A percentile compares a stretch with the other conserved stretches of the same genome.
Evolutionary conservation across 2,888 invertebrate genomes (phyloP).

Genomic region (Nemoura dubitans): DNA sequence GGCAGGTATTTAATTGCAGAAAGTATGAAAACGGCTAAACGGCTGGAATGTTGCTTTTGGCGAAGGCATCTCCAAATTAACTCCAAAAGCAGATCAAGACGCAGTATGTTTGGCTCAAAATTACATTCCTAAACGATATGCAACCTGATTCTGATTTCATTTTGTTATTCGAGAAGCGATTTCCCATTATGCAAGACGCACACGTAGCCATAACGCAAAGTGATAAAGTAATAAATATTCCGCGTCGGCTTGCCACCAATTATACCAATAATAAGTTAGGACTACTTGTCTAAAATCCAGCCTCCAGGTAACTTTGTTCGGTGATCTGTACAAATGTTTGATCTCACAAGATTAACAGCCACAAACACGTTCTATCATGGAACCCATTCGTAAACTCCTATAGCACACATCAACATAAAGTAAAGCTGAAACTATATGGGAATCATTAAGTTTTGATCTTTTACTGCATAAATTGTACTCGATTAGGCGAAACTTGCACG

Average conservation of each 20-base stretch:
- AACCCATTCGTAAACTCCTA: background rate
- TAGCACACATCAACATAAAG: background rate
- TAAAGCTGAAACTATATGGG: background rate
- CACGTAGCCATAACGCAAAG: background rate
- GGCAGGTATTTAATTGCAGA: too few relatives aligned
- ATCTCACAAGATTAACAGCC: slow-evolving; percentile 2
- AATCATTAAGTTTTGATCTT: background rate
- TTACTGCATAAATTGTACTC: background rate
- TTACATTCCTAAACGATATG: background rate
- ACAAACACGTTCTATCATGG: background rate
- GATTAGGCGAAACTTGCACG: slow-evolving; percentile 3
- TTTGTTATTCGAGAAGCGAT: background rate
- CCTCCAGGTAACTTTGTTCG: background rate
- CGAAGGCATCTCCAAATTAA: too few relatives aligned
- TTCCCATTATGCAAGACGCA: background rate
- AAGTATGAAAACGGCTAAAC: too few relatives aligned
- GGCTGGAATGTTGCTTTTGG: too few relatives aligned
- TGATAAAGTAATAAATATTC: background rate
- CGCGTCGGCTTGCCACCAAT: background rate
- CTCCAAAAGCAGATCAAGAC: too few relatives aligned
- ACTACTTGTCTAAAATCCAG: slow-evolving; percentile 4
- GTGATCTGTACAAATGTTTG: slow-evolving; percentile 30
- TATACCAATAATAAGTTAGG: slow-evolving; percentile 12
- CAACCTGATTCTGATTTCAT: background rate
- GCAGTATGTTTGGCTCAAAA: background rate